Base-by-base conservation (phyloP, 35 echinoderm and acorn worm genomes). In the Amphiura filiformis region DNA sequence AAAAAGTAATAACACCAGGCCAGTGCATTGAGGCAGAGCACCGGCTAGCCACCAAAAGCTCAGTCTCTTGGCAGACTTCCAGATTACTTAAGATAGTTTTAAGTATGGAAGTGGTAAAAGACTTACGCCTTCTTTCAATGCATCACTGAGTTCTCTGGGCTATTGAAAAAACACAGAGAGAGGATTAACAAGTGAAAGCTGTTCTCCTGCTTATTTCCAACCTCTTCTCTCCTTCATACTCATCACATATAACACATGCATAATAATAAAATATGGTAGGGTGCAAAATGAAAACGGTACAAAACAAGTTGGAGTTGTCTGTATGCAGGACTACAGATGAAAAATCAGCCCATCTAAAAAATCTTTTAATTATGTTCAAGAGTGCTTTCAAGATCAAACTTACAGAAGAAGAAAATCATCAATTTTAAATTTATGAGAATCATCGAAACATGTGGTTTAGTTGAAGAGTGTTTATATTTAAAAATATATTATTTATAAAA, bases 41-140 rank as follows among this genome's bases (percentile, higher is more conserved):
- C 61, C 61, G 26, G 26, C 61, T 23, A 70, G 61, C 61, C 28
- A 70, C 61, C 61, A 70, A 70, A 30, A 70, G 61, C 61, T 70
- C 61, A 30, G 61, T 30, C 61, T 70, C 61, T 30, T 11, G 61
- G 61, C 61, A 70, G 61, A 18, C 61, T 70, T 70, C 61, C 61
- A 26, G 7, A n/a, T 23, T 70, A 70, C 61, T 70, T 70, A 70
- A 70, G 61, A 30, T 26, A 70, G 26, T 13, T 31, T 37, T 56
- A 83, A 56, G 81, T 56, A 56, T 14, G 42, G 41, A 56, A 56
- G 81, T 40, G 36, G 35, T n/a, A 39, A 56, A 64, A 57, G 35
- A 79, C 92, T 93, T 84, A 93, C 92, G 41, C 81, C 82, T 93
- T 93, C 92, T 57, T 38, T 82, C 76, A 93, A 32, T 44, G 84